Base-by-base conservation (phyloP, 2,888 invertebrate species). In the Germaria angustata region DNA sequence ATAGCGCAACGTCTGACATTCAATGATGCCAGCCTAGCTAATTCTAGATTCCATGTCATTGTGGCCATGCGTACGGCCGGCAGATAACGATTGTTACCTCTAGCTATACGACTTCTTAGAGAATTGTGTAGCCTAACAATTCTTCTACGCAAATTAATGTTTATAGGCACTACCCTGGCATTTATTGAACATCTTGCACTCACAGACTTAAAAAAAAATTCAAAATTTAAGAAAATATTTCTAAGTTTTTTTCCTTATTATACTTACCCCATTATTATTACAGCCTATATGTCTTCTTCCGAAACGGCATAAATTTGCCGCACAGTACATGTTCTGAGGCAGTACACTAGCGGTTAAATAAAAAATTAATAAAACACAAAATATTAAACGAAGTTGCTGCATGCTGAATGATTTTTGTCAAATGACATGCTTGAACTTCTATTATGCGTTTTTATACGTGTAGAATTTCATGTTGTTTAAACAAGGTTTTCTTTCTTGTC, bases 11-110 rank as follows among this genome's bases (percentile, higher is more conserved):
- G 86, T 17, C 59, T 85, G 0, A 87, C 89, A 61, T 89, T 88
- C 1, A 86, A 81, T 2, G 75, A 73, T 5, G 89, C 89, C 53
- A 89, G 28, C 17, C 83, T 71, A 17, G 90, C 88, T 49, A 89
- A 69, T 17, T 89, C 87, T 2, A 84, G 71, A 65, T 83, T 80
- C 90, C 90, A 90, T 15, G 53, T 28, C 79, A 88, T 88, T 32
- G 87, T 86, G 44, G 87, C 87, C 90, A 89, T 89, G 44, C 87
- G 86, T 7, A 80, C 84, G 20, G 89, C 89, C 2, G 36, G 63
- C 8, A 57, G 80, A 11, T 36, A 53, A 15, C 15, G 9, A 9
- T 15, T 28, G 32, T 5, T 15, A 32, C 53, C 53, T 15, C 9
- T n/a, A 9, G 53, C 53, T 53, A 46, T 13, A 32, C 46, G 32